Conservation (phyloP, 1,140 invertebrate genomes). For the Eurosta solidaginis region DNA sequence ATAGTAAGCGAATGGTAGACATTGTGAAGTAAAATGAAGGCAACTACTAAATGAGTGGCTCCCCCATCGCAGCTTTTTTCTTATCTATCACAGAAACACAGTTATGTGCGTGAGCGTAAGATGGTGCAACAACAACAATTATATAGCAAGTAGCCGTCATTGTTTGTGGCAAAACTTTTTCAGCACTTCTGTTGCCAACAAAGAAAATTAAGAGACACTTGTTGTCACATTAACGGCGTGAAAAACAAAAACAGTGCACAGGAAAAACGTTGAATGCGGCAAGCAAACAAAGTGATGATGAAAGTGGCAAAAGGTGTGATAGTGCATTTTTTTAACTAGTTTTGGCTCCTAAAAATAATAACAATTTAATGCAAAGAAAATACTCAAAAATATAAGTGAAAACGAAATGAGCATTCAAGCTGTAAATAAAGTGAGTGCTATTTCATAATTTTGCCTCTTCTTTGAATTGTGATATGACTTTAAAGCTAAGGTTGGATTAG, state of each 20-base stretch:
- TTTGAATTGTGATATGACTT: too few relatives aligned
- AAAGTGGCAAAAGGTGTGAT: conserved; percentile 29
- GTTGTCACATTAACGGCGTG: conserved; percentile 29
- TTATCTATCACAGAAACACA: too few relatives aligned
- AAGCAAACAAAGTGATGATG: neutral
- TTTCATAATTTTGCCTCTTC: too few relatives aligned
- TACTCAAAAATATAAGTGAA: neutral
- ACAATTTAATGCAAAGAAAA: neutral
- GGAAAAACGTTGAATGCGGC: neutral
- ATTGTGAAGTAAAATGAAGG: too few relatives aligned
- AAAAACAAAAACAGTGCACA: neutral
- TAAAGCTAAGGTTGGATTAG: too few relatives aligned
- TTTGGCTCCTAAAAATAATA: neutral
- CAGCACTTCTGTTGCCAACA: neutral
- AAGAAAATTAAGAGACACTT: conserved; percentile 33
- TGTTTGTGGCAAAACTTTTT: conserved; percentile 24
- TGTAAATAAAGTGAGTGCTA: too few relatives aligned
- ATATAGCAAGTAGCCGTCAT: neutral
- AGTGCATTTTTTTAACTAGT: neutral
- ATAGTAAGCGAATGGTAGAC: too few relatives aligned
- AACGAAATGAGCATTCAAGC: neutral
- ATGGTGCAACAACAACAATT: conserved; percentile 12
- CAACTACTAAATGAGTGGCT: neutral
- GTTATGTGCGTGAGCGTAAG: too few relatives aligned
- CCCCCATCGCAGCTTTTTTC: too few relatives aligned